phyloP scores from a whole-genome alignment of 2,113 vertebrate genomes.

The Trogon surrucura region DNA sequence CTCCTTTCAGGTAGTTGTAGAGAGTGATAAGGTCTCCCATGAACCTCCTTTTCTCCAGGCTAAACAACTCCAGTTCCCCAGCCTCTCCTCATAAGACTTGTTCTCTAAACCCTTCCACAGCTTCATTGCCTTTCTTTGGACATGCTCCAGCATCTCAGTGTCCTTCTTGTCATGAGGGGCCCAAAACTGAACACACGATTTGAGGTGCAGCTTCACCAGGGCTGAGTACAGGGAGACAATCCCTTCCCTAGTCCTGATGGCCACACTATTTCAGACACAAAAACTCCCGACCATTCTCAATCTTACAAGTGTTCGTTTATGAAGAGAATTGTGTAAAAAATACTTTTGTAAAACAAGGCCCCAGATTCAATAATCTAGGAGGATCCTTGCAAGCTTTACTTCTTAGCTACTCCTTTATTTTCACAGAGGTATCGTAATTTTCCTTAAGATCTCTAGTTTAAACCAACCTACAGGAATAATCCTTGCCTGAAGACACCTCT shows the following conservation, averaged over 20 bases:
- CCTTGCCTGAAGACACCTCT: not conserved
- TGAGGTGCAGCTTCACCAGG: not conserved
- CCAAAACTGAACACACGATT: not conserved
- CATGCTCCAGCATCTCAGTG: no score
- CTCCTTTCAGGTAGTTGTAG: no score
- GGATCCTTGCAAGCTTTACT: not conserved
- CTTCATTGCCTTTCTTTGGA: not conserved
- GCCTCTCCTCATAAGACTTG: no score
- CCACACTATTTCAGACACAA: no score
- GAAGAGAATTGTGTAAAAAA: not conserved
- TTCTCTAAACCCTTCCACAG: not conserved
- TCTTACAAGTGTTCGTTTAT: not conserved
- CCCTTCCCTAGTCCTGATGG: not conserved
- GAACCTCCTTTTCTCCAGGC: not conserved
- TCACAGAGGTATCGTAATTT: fast-evolving
- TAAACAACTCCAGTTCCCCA: not conserved
- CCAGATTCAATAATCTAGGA: not conserved
- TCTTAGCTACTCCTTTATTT: not conserved
- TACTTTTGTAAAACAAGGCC: not conserved
- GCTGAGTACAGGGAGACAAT: not conserved
- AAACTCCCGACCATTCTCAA: not conserved
- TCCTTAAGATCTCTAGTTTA: not conserved
- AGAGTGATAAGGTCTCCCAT: no score
- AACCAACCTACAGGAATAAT: not conserved
- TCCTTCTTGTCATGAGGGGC: not conserved